Evolutionary conservation across 2,113 vertebrate species (phyloP).

Genomic region (Solea solea): DNA sequence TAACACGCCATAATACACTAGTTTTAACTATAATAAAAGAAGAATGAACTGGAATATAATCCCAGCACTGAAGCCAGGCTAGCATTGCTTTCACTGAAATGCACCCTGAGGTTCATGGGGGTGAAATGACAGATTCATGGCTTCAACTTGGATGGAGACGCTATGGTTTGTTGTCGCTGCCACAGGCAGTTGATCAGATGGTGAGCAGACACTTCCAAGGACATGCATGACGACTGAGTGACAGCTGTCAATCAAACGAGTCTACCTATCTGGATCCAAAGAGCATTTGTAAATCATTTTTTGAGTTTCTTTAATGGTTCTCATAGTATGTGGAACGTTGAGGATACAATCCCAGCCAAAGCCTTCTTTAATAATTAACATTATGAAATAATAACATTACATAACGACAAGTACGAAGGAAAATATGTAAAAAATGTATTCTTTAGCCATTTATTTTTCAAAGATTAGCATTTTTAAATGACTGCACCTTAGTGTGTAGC

Average conservation of each 20-base stretch:
- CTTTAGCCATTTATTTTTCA: no score
- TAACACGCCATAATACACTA: no score
- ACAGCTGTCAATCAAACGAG: constrained; percentile 31
- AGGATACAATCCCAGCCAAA: no score
- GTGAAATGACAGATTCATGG: constrained; percentile 18
- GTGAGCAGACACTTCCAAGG: constrained; percentile 24
- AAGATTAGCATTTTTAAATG: neutral
- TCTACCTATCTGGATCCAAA: constrained; percentile 12
- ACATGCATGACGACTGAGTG: constrained; percentile 51
- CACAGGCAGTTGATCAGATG: constrained; percentile 32
- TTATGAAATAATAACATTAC: neutral
- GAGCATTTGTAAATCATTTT: neutral
- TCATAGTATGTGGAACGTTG: no score
- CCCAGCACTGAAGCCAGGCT: constrained; percentile 10
- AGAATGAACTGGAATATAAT: constrained; percentile 4
- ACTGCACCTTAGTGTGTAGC: no score
- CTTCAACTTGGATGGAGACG: constrained; percentile 11
- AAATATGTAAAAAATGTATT: no score
- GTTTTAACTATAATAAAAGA: neutral
- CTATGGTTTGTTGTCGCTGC: constrained; percentile 10
- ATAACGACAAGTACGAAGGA: no score
- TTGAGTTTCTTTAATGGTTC: neutral
- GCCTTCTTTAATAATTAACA: neutral
- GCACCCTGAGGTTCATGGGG: neutral
- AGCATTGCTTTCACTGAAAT: constrained; percentile 4